Percentiles rank a stretch among this genome's conserved stretches.
Evolutionary conservation across 2,888 invertebrate species (phyloP).

Genomic region (Epinotia demarniana): DNA sequence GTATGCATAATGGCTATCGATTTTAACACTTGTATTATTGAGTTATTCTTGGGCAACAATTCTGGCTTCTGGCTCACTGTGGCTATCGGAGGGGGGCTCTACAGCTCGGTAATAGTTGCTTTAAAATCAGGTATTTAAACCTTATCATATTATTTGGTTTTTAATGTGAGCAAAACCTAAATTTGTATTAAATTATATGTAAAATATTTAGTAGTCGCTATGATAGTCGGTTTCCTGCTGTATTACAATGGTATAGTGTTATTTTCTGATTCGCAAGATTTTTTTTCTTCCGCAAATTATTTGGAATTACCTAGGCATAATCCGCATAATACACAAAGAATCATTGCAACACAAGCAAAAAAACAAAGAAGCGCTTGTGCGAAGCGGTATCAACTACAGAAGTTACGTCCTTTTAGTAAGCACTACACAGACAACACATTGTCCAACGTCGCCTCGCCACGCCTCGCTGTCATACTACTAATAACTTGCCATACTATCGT

Average conservation of each 20-base stretch:
- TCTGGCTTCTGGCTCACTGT: no score
- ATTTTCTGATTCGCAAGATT: not conserved
- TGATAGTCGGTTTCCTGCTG: not conserved
- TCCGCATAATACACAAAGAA: not conserved
- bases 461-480: not conserved
- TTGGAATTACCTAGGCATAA: not conserved
- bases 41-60: not conserved
- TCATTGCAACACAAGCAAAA: not conserved
- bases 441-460: not conserved
- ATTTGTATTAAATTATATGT: not conserved
- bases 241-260: not conserved
- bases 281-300: not conserved
- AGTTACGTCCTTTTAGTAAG: not conserved
- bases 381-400: not conserved
- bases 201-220: not conserved
- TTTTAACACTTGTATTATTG: not conserved
- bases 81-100: no score
- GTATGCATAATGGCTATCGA: not conserved
- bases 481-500: constrained; percentile 10
- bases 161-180: not conserved
- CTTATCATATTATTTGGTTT: no score
- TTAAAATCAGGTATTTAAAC: no score
- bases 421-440: not conserved
- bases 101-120: no score
- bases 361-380: not conserved